Base-by-base conservation (phyloP, 30 jellyfish, hydroid and myxozoan species). In the Haliclystus octoradiatus region DNA sequence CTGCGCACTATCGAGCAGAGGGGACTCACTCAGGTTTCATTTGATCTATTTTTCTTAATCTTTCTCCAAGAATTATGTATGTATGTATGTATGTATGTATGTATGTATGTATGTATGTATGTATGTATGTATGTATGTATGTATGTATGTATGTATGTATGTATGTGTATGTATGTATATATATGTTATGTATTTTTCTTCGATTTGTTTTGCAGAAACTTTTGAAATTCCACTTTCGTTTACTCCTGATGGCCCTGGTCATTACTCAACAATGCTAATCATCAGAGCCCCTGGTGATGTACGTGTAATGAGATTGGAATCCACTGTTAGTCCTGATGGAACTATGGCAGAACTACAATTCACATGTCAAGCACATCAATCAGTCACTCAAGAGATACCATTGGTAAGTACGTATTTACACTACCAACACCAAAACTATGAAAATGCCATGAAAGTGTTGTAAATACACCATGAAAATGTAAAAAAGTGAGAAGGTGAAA, bases 191-290 rank as follows among this genome's bases (percentile, higher is more conserved):
- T 13, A 7, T 52, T 31, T 34, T 60, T 33, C 25, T 27, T 2
- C 22, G 19, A 26, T 69, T 75, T 7, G 51, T 81, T 95, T 63
- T 29, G 31, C 32, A 34, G 80, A 73, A 60, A 73, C 80, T 1
- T 81, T 89, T 0, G 72, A 50, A 35, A 28, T 89, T 50, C 98
- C 98, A 0, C 80, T 89, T 27, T 50, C 74, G 24, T 66, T 89
- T 32, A 49, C 33, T 34, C 93, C 98, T 50, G 88, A 75, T 26
- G 81, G 81, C 24, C 95, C 94, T 31, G 98, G 98, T 2, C 95
- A 89, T 52, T 89, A 89, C 81, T 80, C 72, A 31, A 75, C 95
- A 52, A 73, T 80, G 63, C 76, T 89, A 4, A 75, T 89, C 7
- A 50, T 89, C 66, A 50, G 73, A 47, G 77, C 95, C 15, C 77